phyloP scores from a whole-genome alignment of 2,888 invertebrate genomes.

The Psococerastis gibbosa region DNA sequence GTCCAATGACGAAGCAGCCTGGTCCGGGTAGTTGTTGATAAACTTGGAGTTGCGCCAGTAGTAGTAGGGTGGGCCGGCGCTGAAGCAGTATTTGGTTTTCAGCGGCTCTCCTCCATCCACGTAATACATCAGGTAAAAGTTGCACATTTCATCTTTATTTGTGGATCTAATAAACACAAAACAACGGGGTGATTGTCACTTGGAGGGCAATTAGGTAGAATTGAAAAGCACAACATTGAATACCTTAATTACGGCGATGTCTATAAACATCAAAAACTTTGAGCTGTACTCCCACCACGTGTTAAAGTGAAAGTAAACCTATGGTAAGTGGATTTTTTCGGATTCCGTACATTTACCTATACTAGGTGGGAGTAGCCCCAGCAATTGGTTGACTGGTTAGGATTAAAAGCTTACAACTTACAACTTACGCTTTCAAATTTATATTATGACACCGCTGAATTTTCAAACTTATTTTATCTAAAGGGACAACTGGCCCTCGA shows the following conservation, averaged over 20 bases:
- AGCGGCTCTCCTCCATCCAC: constrained; percentile 57
- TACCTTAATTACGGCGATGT: constrained; percentile 4
- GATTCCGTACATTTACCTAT: no score
- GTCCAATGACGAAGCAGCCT: constrained; percentile 53
- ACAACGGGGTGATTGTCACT: neutral
- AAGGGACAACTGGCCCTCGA: no score
- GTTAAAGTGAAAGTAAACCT: no score
- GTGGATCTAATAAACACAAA: constrained; percentile 38
- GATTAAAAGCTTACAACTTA: no score
- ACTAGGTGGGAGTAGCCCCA: no score
- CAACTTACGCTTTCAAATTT: no score
- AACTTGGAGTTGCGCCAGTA: constrained; percentile 51
- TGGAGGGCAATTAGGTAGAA: constrained; percentile 9
- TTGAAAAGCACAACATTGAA: neutral
- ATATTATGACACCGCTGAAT: no score
- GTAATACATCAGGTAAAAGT: constrained; percentile 89
- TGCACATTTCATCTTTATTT: constrained; percentile 86
- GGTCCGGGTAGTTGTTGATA: constrained; percentile 55
- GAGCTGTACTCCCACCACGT: no score
- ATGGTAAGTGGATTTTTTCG: no score
- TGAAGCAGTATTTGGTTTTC: constrained; percentile 63
- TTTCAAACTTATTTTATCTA: no score
- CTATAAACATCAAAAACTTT: constrained; percentile 10
- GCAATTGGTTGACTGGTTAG: no score
- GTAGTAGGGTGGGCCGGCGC: constrained; percentile 64